Conservation (phyloP, 2,113 vertebrate species). For the Dipodomys ordii region DNA sequence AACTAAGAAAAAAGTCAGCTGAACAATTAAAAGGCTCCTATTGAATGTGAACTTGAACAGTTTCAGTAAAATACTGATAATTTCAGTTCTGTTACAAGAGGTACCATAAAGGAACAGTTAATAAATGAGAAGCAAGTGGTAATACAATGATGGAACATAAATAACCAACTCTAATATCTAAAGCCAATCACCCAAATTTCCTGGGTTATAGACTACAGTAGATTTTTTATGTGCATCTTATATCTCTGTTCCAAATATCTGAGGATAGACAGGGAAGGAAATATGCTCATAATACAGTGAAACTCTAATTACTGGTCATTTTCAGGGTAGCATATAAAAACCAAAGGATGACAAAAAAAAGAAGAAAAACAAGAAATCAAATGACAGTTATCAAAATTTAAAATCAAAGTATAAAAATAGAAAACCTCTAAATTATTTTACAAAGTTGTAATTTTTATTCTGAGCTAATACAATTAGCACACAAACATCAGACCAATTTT, state of each 20-base stretch:
- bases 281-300: conserved; percentile 4
- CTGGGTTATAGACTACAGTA: neutral
- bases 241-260: neutral
- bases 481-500: conserved; percentile 29
- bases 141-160: conserved; percentile 18
- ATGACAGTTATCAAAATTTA: conserved; percentile 30
- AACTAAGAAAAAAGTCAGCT: neutral
- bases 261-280: neutral
- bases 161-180: neutral
- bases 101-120: neutral
- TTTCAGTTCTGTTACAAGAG: neutral
- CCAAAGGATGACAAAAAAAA: neutral
- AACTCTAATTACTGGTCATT: neutral
- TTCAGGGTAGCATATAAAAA: conserved; percentile 47
- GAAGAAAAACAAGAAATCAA: neutral
- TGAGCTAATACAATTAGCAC: neutral
- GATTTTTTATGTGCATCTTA: neutral
- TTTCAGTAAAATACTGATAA: neutral
- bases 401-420: conserved; percentile 44
- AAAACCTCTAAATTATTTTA: conserved; percentile 49
- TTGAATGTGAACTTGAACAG: neutral
- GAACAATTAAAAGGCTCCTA: neutral
- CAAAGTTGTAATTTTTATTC: neutral
- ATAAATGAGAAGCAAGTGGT: conserved; percentile 51
- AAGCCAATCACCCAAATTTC: neutral